Base-by-base conservation (phyloP, 2,888 invertebrate species). In the Eremobia ochroleuca region DNA sequence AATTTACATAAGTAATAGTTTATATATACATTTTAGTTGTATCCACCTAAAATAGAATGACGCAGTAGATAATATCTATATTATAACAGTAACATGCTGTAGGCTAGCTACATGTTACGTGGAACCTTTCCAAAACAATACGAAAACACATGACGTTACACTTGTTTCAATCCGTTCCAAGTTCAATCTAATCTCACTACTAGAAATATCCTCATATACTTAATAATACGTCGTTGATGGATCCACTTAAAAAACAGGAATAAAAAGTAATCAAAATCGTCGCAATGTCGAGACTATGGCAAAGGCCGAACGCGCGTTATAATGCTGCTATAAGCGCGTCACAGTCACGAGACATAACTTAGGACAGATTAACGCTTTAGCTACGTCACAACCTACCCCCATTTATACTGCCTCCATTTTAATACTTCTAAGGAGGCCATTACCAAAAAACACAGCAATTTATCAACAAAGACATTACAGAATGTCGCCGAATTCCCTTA, bases 371-470 rank as follows among this genome's bases (percentile, higher is more conserved):
- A 87, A 49, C 69, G 77, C 70, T 69, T 73, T 62, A 73, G 64
- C 58, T 43, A 62, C 58, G 46, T 77, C 72, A 65, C 62, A 52
- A 28, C 61, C 52, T 40, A 65, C 58, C 70, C 43, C 40, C 66
- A 49, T 73, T 80, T 81, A 82, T 82, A 75, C 76, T 9, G 66
- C n/a, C 66, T 21, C 69, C 75, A 71, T 68, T 76, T 87, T 91
- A 91, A 92, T 92, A 89, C 90, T 86, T 85, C 85, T 92, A 93
- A 90, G 90, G 87, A 88, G 88, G 85, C 93, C 93, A 95, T 96
- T 95, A 95, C 90, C 92, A 94, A 95, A 94, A 95, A 95, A 93
- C 91, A 93, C 91, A 90, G 94, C 92, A 94, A 96, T 96, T 96
- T 95, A 96, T 96, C 95, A 96, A 93, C 92, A 92, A 91, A 94